Base-by-base conservation (phyloP, 2,113 vertebrate genomes). In the Rhea pennata region DNA sequence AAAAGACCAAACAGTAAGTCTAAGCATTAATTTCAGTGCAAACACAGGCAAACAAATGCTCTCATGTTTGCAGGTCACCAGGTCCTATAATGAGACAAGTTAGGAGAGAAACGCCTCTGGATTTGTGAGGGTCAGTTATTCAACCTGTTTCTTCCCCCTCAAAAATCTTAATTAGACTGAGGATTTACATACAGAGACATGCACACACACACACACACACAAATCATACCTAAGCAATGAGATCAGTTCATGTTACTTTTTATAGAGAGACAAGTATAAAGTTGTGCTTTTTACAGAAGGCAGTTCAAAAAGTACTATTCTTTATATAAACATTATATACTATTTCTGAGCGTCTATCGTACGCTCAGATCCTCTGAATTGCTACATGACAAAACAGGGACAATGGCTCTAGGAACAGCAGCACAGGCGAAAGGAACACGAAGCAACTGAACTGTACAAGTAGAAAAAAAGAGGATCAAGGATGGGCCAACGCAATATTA, bases 401-500 rank as follows among this genome's bases (percentile, higher is more conserved):
- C n/a, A 39, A 29, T 1, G 23, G 42, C 23, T 65, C 65, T 8
- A 26, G 23, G 65, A 59, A 54, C 9, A 87, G 31, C 0, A 81
- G 39, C 15, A 33, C 31, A 64, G 46, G 9, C 19, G 85, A 71
- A 76, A 74, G 23, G 31, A 23, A 44, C 39, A n/a, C 14, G 22
- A 73, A 65, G 10, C 78, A 95, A 84, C 27, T 24, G 40, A 75
- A 23, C 17, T 27, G 36, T 19, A 26, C 48, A 22, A 17, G 15
- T 29, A 39, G 42, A 16, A 53, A 72, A 84, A 83, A 48, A 15
- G 26, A 83, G 19, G n/a, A 42, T 92, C 65, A 61, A 8, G 27
- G 53, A 33, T 33, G 20, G 58, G 6, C 7, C 1, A 2, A n/a
- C 69, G 27, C 0, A 2, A 8, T 6, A 73, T 0, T 4, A 73